Percentiles rank a stretch among this genome's conserved stretches.
These are phyloP conservation scores for Fundulus diaphanus DNA, from an alignment of 2,797 vertebrate species.

Conservation along the genomic window DNA sequence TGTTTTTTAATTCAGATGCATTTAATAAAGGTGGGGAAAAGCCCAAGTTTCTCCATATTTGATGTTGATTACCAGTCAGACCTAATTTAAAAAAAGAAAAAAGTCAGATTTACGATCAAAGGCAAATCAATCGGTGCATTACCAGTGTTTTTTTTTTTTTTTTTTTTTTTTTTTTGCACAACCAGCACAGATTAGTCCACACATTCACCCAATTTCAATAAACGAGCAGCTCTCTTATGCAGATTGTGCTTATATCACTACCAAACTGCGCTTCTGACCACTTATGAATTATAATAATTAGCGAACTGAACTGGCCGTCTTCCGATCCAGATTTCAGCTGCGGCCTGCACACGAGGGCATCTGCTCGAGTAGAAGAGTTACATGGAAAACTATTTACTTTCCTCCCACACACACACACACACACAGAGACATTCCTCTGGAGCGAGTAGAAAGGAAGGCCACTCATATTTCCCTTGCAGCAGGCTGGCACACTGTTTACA, in stretches of 20 bases:
- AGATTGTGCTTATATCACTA: not conserved
- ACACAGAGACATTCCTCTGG: slow-evolving; percentile 33
- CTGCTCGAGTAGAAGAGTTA: slow-evolving; percentile 46
- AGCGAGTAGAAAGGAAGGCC: slow-evolving; percentile 70
- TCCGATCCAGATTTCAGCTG: slow-evolving; percentile 28
- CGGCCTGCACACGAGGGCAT: slow-evolving; percentile 29
- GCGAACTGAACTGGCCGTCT: slow-evolving; percentile 1
- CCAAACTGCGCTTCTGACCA: not conserved
- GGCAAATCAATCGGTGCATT: too few species aligned
- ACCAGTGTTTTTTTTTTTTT: too few species aligned
- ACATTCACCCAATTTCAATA: not conserved
- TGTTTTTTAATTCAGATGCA: not conserved
- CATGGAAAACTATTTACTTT: slow-evolving; percentile 53
- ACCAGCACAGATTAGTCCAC: not conserved
- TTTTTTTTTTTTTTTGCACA: not conserved
- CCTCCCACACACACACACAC: slow-evolving; percentile 44
- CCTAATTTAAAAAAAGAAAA: not conserved
- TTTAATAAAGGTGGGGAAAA: not conserved
- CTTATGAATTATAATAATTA: not conserved
- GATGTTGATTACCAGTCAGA: not conserved
- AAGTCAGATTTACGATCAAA: too few species aligned
- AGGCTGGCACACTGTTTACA: slow-evolving; percentile 73
- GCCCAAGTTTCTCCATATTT: not conserved
- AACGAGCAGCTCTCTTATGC: not conserved
- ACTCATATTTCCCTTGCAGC: slow-evolving; percentile 71